Conservation (phyloP, 2,888 invertebrate genomes). For the Callyntrura guangdongensis region DNA sequence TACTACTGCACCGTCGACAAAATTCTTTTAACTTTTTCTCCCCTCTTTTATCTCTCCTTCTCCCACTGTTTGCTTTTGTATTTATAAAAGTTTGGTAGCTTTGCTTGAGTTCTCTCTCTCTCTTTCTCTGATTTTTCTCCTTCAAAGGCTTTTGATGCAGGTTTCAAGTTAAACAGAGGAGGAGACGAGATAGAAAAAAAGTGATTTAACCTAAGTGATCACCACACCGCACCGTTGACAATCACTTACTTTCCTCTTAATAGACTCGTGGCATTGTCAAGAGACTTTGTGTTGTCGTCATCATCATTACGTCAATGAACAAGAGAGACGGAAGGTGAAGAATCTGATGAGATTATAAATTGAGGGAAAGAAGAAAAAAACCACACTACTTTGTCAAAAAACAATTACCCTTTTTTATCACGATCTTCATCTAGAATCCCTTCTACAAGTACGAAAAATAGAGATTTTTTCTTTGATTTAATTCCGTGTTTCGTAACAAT, state of each 20-base stretch:
- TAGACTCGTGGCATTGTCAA: slow-evolving; percentile 57
- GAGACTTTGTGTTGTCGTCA: slow-evolving; percentile 42
- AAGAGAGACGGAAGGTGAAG: background rate
- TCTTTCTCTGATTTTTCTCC: background rate
- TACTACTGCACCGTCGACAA: slow-evolving; percentile 38
- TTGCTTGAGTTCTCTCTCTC: background rate
- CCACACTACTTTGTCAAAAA: slow-evolving; percentile 30
- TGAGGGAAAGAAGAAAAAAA: slow-evolving; percentile 28
- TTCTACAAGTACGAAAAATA: no score
- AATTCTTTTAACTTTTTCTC: slow-evolving; percentile 32
- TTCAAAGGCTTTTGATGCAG: background rate
- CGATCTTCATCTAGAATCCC: background rate
- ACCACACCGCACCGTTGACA: slow-evolving; percentile 53
- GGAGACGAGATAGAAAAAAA: slow-evolving; percentile 20
- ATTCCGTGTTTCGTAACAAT: no score
- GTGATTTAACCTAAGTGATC: slow-evolving; percentile 69
- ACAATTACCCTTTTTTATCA: slow-evolving; percentile 15
- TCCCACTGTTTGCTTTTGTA: slow-evolving; percentile 64
- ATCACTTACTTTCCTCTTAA: slow-evolving; percentile 71
- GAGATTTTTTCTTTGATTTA: no score
- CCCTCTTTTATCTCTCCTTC: slow-evolving; percentile 48
- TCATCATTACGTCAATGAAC: slow-evolving; percentile 31
- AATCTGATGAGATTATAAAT: background rate
- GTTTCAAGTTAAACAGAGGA: slow-evolving; percentile 12
- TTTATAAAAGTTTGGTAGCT: slow-evolving; percentile 42